These are phyloP conservation scores for Labeo catla DNA, from an alignment of 2,113 vertebrate species.

Conservation along the genomic window DNA sequence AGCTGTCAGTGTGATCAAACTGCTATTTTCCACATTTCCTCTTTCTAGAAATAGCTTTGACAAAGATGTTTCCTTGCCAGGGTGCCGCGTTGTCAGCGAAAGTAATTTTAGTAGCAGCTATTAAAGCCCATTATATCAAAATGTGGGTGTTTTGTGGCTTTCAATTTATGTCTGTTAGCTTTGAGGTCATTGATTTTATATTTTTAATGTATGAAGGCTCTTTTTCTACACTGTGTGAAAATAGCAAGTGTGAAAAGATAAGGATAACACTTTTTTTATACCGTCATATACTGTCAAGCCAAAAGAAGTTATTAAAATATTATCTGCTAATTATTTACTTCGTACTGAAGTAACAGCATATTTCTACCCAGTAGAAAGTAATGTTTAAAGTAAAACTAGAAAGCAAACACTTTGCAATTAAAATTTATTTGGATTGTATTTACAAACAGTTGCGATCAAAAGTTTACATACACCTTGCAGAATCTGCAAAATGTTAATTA, in stretches of 20 bases:
- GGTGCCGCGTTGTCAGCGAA: background rate
- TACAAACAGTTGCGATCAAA: background rate
- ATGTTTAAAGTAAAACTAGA: background rate
- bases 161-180: background rate
- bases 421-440: background rate
- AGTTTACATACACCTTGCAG: too few relatives aligned
- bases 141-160: background rate
- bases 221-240: background rate
- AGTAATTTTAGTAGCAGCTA: background rate
- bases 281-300: too few relatives aligned
- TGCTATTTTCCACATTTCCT: conserved; percentile 13
- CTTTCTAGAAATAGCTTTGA: conserved; percentile 21
- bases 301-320: background rate
- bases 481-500: too few relatives aligned
- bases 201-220: background rate
- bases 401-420: background rate
- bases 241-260: background rate
- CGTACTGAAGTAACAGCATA: background rate
- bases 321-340: background rate
- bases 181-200: background rate
- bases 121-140: background rate
- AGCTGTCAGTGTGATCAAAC: background rate
- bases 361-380: background rate
- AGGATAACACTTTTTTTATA: background rate
- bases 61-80: background rate